These are phyloP conservation scores for Thryonomys swinderianus DNA, from an alignment of 2,113 vertebrate species.

Conservation along the genomic window DNA sequence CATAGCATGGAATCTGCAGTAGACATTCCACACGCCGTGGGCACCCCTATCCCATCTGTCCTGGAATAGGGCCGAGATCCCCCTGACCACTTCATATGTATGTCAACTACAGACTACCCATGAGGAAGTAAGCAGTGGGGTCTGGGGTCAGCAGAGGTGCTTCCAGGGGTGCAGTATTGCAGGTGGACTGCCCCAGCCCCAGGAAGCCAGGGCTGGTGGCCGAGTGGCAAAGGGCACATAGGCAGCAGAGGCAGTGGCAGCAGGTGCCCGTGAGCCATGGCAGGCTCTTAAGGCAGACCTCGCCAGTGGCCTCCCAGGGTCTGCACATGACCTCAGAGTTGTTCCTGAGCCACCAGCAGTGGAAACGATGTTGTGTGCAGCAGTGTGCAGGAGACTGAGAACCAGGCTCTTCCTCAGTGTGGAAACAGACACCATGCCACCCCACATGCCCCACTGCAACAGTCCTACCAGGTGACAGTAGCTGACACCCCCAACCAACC, in stretches of 20 bases:
- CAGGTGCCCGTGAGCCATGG: no score
- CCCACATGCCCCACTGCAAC: neutral
- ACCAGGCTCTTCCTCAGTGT: neutral
- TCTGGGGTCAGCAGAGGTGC: neutral
- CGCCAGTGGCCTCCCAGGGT: neutral
- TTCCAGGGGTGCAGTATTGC: fast-evolving
- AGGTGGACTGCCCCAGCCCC: fast-evolving
- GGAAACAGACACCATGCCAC: neutral
- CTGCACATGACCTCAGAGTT: neutral
- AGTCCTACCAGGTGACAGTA: neutral
- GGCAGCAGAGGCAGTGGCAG: no score
- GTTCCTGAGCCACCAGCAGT: fast-evolving
- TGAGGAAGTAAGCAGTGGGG: neutral
- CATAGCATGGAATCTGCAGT: fast-evolving
- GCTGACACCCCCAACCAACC: neutral
- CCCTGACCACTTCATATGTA: fast-evolving
- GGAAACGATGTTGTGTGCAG: fast-evolving
- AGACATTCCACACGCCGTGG: fast-evolving
- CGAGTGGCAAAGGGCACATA: fast-evolving
- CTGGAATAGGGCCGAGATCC: neutral
- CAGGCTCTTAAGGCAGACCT: neutral
- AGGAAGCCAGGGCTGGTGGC: no score
- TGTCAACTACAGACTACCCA: no score
- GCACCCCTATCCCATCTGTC: neutral
- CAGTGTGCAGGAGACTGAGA: fast-evolving